Percentiles rank a stretch among this genome's conserved stretches.
phyloP scores from a whole-genome alignment of 2,113 vertebrate genomes.

The Psettodes erumei region DNA sequence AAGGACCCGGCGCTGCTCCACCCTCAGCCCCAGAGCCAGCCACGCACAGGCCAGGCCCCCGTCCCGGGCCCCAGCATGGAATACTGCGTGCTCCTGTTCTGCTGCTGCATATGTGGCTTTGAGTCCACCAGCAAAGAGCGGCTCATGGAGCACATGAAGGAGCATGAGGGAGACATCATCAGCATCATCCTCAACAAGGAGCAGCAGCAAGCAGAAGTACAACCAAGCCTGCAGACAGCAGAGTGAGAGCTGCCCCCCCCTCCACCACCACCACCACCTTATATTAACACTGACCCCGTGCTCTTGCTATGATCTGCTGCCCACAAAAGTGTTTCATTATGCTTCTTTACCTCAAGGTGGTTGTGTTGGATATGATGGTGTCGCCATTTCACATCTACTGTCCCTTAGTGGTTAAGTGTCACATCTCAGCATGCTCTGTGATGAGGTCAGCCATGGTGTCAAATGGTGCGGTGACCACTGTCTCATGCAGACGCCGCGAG shows the following conservation, averaged over 20 bases:
- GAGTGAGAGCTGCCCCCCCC: constrained; percentile 60
- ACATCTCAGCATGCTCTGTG: not conserved
- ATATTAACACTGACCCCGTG: not conserved
- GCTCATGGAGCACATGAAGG: constrained; percentile 98
- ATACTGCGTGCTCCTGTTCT: constrained; percentile 95
- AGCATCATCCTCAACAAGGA: constrained; percentile 97
- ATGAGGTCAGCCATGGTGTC: not conserved
- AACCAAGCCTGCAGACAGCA: constrained; percentile 60
- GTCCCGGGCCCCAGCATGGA: constrained; percentile 78
- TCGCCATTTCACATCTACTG: constrained; percentile 11
- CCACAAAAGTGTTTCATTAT: constrained; percentile 13
- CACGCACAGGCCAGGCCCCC: constrained; percentile 18
- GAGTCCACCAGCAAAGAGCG: constrained; percentile 97
- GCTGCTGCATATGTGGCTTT: constrained; percentile 97
- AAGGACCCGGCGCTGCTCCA: constrained; percentile 34
- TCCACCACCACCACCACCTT: not conserved
- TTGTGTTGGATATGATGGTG: not conserved
- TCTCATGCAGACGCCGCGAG: not conserved
- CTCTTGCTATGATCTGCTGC: constrained; percentile 3
- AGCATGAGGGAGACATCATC: constrained; percentile 97
- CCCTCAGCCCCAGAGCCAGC: constrained; percentile 58
- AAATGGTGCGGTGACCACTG: not conserved
- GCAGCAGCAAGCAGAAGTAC: constrained; percentile 70
- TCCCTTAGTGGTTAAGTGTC: not conserved
- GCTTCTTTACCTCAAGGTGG: constrained; percentile 33